Evolutionary conservation across 2,797 vertebrate genomes (phyloP).

Genomic region (Mareca strepera): DNA sequence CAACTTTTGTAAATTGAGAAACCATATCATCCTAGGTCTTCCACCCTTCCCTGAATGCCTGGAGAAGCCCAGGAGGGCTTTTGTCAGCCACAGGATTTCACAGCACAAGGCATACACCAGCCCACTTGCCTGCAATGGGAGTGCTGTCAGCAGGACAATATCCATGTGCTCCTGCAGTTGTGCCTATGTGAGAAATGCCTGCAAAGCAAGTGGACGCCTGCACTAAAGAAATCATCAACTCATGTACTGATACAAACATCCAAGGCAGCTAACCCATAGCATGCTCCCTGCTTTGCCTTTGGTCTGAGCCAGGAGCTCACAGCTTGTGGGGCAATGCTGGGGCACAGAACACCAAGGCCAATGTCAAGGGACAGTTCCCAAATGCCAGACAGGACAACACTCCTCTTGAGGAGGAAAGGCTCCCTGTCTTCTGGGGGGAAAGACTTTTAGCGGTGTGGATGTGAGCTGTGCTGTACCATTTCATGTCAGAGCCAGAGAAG

Average conservation of each 20-base stretch:
- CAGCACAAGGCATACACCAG: fast-evolving
- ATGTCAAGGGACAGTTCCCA: fast-evolving
- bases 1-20: fast-evolving
- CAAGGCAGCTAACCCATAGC: no score
- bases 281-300: neutral
- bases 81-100: neutral
- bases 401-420: neutral
- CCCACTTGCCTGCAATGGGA: neutral
- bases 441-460: neutral
- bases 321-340: neutral
- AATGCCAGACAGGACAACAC: neutral
- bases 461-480: neutral
- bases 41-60: neutral
- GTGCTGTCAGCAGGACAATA: neutral
- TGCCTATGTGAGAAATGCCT: neutral
- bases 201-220: neutral
- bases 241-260: neutral
- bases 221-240: neutral
- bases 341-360: neutral
- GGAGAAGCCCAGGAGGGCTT: neutral
- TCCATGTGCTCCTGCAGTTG: neutral
- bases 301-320: neutral
- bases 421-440: neutral
- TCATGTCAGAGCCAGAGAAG: no score
- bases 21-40: neutral